Percentiles rank a stretch among this genome's conserved stretches.
phyloP scores from a whole-genome alignment of 2,888 invertebrate genomes.

The Automeris io region DNA sequence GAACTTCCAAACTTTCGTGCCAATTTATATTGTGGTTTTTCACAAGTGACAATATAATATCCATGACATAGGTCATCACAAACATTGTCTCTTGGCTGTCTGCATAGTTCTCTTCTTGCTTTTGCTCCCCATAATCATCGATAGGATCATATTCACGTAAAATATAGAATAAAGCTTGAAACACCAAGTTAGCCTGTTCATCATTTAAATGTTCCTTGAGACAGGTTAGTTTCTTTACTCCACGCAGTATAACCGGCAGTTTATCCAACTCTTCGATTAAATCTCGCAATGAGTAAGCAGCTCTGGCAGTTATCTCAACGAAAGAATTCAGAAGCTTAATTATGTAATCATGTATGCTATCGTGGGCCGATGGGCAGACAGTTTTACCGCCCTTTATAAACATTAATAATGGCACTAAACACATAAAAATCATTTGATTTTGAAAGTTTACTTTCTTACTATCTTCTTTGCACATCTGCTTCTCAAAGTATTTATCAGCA shows the following conservation, averaged over 20 bases:
- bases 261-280: slow-evolving; percentile 60
- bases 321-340: slow-evolving; percentile 78
- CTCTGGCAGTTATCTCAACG: slow-evolving; percentile 79
- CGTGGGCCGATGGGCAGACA: slow-evolving; percentile 39
- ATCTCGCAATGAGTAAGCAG: slow-evolving; percentile 78
- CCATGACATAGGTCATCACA: slow-evolving; percentile 81
- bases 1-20: slow-evolving; percentile 86
- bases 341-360: slow-evolving; percentile 77
- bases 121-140: slow-evolving; percentile 31
- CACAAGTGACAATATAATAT: slow-evolving; percentile 80
- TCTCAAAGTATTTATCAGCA: slow-evolving; percentile 28
- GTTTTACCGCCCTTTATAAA: slow-evolving; percentile 39
- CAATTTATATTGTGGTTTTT: slow-evolving; percentile 84
- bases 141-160: slow-evolving; percentile 72
- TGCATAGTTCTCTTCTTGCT: slow-evolving; percentile 30
- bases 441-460: slow-evolving; percentile 58
- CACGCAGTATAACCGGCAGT: slow-evolving; percentile 63
- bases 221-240: slow-evolving; percentile 76
- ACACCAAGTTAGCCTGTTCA: slow-evolving; percentile 79
- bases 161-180: slow-evolving; percentile 79
- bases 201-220: slow-evolving; percentile 75
- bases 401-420: slow-evolving; percentile 78
- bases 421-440: slow-evolving; percentile 78
- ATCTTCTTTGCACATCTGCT: slow-evolving; percentile 19
- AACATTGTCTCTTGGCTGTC: slow-evolving; percentile 45